A percentile compares a stretch with the other conserved stretches of the same genome.
phyloP scores from a whole-genome alignment of 2,113 vertebrate genomes.

The Nymphicus hollandicus region DNA sequence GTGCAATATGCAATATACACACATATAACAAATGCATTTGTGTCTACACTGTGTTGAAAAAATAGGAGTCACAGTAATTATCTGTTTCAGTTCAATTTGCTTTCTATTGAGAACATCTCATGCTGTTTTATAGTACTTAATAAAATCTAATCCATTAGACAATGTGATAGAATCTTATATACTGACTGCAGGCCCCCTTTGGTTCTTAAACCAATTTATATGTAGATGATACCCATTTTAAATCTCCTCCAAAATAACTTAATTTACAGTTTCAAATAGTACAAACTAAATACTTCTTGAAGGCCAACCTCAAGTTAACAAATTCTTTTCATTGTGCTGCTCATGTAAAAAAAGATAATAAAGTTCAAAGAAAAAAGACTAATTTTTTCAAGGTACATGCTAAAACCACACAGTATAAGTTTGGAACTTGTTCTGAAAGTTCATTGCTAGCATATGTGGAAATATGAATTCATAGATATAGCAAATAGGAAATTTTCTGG shows the following conservation, averaged over 20 bases:
- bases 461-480: background rate
- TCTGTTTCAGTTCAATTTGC: slow-evolving; percentile 75
- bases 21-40: background rate
- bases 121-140: slow-evolving; percentile 77
- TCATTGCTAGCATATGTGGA: background rate
- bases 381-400: background rate
- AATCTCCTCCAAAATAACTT: slow-evolving; percentile 76
- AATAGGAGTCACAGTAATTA: slow-evolving; percentile 70
- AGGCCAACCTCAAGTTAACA: background rate
- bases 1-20: background rate
- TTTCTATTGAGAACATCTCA: slow-evolving; percentile 59
- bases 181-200: slow-evolving; percentile 69
- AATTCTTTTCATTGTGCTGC: background rate
- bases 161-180: slow-evolving; percentile 72
- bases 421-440: background rate
- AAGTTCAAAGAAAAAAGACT: background rate
- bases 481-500: background rate
- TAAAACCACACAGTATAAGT: background rate
- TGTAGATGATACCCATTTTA: slow-evolving; percentile 80
- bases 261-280: slow-evolving; percentile 73
- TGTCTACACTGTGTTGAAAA: slow-evolving; percentile 40
- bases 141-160: slow-evolving; percentile 77
- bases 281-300: slow-evolving; percentile 58
- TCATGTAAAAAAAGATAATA: background rate
- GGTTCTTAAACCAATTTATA: slow-evolving; percentile 81